Evolutionary conservation across 2,888 invertebrate genomes (phyloP), one percentile per base, ranked within the genome.

Genomic region (Dorcus hopei): DNA sequence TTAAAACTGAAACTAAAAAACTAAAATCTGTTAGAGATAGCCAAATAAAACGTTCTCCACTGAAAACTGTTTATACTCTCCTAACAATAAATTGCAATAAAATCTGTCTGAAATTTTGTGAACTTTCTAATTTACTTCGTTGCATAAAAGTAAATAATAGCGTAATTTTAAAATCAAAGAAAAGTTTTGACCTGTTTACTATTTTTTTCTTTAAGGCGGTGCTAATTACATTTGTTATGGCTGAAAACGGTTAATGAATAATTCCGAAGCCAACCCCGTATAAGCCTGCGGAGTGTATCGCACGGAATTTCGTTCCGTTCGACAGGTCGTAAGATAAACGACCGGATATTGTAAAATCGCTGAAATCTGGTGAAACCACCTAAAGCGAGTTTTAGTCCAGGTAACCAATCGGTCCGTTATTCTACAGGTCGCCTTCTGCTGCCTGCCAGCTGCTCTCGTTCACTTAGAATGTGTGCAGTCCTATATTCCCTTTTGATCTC

Each of bases 321-420:
- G 58, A 58, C 58, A 58, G 58, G 54, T 52, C 26, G 48, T 45
- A 61, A 61, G 61, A 61, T 61, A 61, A 58, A 61, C 55, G 61
- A 61, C 61, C 61, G 58, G 58, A 61, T 61, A 61, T 61, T 61
- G 61, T 61, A 61, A 61, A 58, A 61, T 57, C 55, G 52, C 56
- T 48, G 52, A 61, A 61, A 58, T 54, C 58, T 58, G 56, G 55
- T 38, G 55, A 59, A 55, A 55, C 55, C 48, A 23, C 40, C 59
- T 48, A 55, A 54, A 55, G 59, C 54, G 42, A 41, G 59, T 55
- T 33, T 59, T 55, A 51, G 59, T 59, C 23, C 55, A 57, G 57
- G 57, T 57, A 53, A 49, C 48, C 57, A 57, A 56, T 57, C 50
- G 45, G 49, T 49, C 49, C 53, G 42, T 50, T 50, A 57, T 45